Evolutionary conservation across 2,113 vertebrate genomes (phyloP).

Genomic region (Erythrocebus patas): DNA sequence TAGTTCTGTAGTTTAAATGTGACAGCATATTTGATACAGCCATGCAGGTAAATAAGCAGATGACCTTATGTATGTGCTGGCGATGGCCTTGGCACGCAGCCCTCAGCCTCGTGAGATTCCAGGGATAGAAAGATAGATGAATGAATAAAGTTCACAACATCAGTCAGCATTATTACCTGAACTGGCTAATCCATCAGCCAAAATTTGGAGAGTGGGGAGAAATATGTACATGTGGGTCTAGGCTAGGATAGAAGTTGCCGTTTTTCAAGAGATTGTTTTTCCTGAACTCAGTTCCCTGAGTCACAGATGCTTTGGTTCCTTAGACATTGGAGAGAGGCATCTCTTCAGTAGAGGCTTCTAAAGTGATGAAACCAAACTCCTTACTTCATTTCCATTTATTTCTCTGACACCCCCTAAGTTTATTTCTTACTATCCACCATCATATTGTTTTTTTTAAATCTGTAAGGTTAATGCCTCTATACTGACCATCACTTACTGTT

Average conservation of each 20-base stretch:
- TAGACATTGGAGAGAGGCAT: background rate
- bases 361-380: background rate
- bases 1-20: slow-evolving; percentile 66
- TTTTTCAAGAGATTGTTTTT: background rate
- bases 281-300: background rate
- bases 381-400: background rate
- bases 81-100: slow-evolving; percentile 38
- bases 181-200: slow-evolving; percentile 45
- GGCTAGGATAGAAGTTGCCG: background rate
- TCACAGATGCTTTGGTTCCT: background rate
- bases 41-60: slow-evolving; percentile 36
- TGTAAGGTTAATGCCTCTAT: background rate
- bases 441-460: background rate
- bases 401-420: background rate
- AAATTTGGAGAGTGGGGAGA: background rate
- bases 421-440: background rate
- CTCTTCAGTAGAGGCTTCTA: background rate
- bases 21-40: slow-evolving; percentile 72
- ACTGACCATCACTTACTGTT: too few species aligned
- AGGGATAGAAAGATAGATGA: background rate
- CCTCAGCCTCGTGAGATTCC: slow-evolving; percentile 44
- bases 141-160: slow-evolving; percentile 43
- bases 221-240: background rate
- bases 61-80: slow-evolving; percentile 54
- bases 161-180: slow-evolving; percentile 38